Percentiles rank a stretch among this genome's conserved stretches.
Conservation (phyloP, 2,797 vertebrate genomes). For the Apogon talboti region DNA sequence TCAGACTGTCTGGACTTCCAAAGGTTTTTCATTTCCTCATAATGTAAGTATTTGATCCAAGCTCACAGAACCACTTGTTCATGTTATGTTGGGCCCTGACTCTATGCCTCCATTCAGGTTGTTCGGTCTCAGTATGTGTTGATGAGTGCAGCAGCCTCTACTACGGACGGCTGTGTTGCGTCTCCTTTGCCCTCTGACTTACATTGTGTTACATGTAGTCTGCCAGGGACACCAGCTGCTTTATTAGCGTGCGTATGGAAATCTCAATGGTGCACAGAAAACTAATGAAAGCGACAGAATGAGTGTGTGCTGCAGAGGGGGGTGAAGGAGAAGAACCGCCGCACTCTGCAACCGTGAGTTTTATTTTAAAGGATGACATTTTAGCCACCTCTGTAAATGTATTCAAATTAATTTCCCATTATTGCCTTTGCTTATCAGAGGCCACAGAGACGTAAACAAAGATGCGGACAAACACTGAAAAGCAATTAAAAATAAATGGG, state of each 20-base stretch:
- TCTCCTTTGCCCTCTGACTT: slow-evolving; percentile 38
- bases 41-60: neutral
- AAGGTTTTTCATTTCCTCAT: neutral
- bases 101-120: neutral
- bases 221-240: slow-evolving; percentile 42
- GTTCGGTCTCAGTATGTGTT: neutral
- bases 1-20: too few relatives aligned
- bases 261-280: slow-evolving; percentile 5
- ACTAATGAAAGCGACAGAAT: slow-evolving; percentile 18
- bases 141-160: slow-evolving; percentile 3
- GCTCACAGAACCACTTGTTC: slow-evolving; percentile 1
- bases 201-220: slow-evolving; percentile 37
- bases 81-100: neutral
- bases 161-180: neutral
- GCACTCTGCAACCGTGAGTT: slow-evolving; percentile 6
- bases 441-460: slow-evolving; percentile 74
- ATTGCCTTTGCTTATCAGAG: slow-evolving; percentile 65
- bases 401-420: slow-evolving; percentile 77
- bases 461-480: slow-evolving; percentile 66
- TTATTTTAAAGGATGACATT: slow-evolving; percentile 49
- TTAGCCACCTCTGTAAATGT: slow-evolving; percentile 56
- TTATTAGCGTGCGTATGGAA: slow-evolving; percentile 11
- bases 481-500: slow-evolving; percentile 79
- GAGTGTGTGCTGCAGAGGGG: neutral
- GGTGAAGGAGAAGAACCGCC: neutral